Base-by-base conservation (phyloP, 1,140 invertebrate species). In the Microplitis mediator region DNA sequence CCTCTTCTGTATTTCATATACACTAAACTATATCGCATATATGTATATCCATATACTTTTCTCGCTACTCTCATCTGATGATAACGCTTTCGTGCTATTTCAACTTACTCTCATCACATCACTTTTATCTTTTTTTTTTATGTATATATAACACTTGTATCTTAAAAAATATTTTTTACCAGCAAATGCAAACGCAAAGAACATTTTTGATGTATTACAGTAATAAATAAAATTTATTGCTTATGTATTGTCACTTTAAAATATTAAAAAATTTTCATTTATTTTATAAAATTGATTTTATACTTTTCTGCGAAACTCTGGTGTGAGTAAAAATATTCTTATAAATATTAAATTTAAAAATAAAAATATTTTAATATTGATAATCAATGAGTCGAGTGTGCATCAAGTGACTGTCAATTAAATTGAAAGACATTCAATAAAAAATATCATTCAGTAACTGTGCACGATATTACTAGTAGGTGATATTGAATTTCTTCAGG, bases 401-500 rank as follows among this genome's bases (percentile, higher is more conserved):
- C 39, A 11, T 6, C 16, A 51, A 60, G 8, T 3, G 16, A 16
- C 34, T 32, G 56, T 61, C 68, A 36, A 39, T 69, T 69, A 31
- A 39, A 35, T 39, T n/a, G 32, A 71, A 36, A 36, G 23, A 14
- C 23, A 34, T 34, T 54, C 68, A 35, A 52, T 51, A 34, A 23
- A 65, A 34, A 39, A 16, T 54, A 35, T 63, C 35, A 13, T 60
- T 23, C 16, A 34, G 23, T 32, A 11, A 8, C 23, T 14, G n/a
- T 5, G 23, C 52, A 60, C 45, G 52, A 61, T 58, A 71, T 54
- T 63, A 67, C 4, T 45, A 45, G 39, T 45, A 5, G 39, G 45
- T 61, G 73, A 74, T 74, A 74, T 74, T 74, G 73, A 71, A 70
- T 74, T 74, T 74, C 73, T 34, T 52, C 13, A 54, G 58, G 64